phyloP scores from a whole-genome alignment of 1,140 invertebrate genomes.

The Apis dorsata region DNA sequence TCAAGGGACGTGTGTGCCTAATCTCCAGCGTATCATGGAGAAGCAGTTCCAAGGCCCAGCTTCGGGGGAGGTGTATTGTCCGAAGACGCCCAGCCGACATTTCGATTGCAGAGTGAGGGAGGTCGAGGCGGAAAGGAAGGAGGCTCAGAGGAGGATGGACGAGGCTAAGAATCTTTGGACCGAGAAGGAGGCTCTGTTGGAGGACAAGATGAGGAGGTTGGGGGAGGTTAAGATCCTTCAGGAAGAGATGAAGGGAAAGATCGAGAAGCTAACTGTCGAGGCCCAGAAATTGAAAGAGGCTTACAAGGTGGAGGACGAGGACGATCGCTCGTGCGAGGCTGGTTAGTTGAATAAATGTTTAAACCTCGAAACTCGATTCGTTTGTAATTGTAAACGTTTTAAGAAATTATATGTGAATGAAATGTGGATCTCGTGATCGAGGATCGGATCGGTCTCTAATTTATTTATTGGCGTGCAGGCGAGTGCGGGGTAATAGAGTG shows the following conservation, averaged over 20 bases:
- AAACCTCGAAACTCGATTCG: too few species aligned
- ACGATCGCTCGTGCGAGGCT: slow-evolving; percentile 28
- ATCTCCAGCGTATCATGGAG: slow-evolving; percentile 55
- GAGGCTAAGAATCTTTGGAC: slow-evolving; percentile 64
- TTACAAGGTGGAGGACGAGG: not conserved
- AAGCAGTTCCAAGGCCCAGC: slow-evolving; percentile 62
- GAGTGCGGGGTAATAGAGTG: slow-evolving; percentile 65
- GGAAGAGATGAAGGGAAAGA: slow-evolving; percentile 48
- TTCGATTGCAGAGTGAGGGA: slow-evolving; percentile 68
- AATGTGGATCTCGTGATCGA: too few species aligned
- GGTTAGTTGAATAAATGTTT: not conserved
- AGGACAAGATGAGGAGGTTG: slow-evolving; percentile 53
- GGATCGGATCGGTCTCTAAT: too few species aligned
- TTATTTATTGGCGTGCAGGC: slow-evolving; percentile 17
- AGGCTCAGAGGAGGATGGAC: slow-evolving; percentile 59
- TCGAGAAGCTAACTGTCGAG: slow-evolving; percentile 56
- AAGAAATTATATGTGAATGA: not conserved
- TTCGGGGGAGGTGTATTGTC: slow-evolving; percentile 37
- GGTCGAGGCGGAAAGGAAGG: slow-evolving; percentile 69
- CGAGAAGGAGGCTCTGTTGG: slow-evolving; percentile 61
- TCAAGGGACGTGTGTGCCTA: slow-evolving; percentile 27
- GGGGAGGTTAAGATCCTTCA: slow-evolving; percentile 58
- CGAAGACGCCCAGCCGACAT: slow-evolving; percentile 67
- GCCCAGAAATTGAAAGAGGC: slow-evolving; percentile 34
- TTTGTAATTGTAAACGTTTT: not conserved